A percentile compares a stretch with the other conserved stretches of the same genome.
Evolutionary conservation across 2,888 invertebrate genomes (phyloP).

Genomic region (Mythimna impura): DNA sequence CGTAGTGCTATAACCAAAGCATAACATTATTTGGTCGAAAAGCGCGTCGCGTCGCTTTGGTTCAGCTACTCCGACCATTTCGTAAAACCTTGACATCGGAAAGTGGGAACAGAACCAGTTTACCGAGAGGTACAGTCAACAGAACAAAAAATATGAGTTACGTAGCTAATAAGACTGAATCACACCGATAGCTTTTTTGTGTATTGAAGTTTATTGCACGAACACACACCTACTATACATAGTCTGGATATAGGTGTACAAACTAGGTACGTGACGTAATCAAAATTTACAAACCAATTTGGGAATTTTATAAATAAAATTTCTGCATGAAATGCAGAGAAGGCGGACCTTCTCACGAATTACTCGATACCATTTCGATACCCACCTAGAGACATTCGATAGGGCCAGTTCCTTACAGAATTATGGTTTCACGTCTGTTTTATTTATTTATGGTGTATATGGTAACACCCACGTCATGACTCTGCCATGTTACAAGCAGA

Average conservation of each 20-base stretch:
- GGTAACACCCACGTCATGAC: constrained; percentile 10
- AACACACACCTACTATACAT: constrained; percentile 26
- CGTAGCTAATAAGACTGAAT: constrained; percentile 71
- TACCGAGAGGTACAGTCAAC: constrained; percentile 54
- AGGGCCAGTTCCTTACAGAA: neutral
- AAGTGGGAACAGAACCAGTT: constrained; percentile 73
- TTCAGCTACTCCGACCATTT: constrained; percentile 51
- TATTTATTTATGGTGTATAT: constrained; percentile 15
- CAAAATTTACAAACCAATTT: constrained; percentile 33
- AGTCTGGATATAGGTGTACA: constrained; percentile 21
- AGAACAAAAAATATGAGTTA: constrained; percentile 69
- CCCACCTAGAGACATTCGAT: constrained; percentile 13
- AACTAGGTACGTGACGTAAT: constrained; percentile 45
- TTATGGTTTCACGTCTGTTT: neutral
- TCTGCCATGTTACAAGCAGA: neutral
- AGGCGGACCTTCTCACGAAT: constrained; percentile 27
- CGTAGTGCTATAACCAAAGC: neutral
- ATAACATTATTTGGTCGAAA: constrained; percentile 19
- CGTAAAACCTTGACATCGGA: constrained; percentile 77
- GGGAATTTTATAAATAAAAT: constrained; percentile 25
- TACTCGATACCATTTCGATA: constrained; percentile 1
- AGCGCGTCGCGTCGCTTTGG: constrained; percentile 18
- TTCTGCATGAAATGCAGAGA: neutral
- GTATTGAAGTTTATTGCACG: constrained; percentile 38
- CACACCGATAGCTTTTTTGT: constrained; percentile 60